A percentile compares a stretch with the other conserved stretches of the same genome.
Evolutionary conservation across 2,113 vertebrate species (phyloP).

Genomic region (human): GRCh38 chr2:211630501-211631000

Average conservation of each 20-base stretch:
- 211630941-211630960: constrained; percentile 1
- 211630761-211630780: neutral
- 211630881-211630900: neutral
- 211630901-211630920: neutral
- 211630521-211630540: constrained; percentile 93
- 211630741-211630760: neutral
- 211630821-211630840: constrained; percentile 45
- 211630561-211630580: constrained; percentile 94
- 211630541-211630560: constrained; percentile 96
- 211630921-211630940: neutral
- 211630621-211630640: constrained; percentile 44
- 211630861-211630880: constrained; percentile 44
- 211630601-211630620: constrained; percentile 68
- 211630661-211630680: neutral
- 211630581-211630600: constrained; percentile 95
- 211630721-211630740: constrained; percentile 6
- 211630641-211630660: neutral
- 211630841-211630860: constrained; percentile 77
- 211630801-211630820: constrained; percentile 76
- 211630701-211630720: constrained; percentile 49
- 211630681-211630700: neutral
- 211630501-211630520: constrained; percentile 94
- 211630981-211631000: neutral
- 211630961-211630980: neutral
- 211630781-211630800: neutral